Base-by-base conservation (phyloP, 2,888 invertebrate genomes). In the Druceiella hillmani region DNA sequence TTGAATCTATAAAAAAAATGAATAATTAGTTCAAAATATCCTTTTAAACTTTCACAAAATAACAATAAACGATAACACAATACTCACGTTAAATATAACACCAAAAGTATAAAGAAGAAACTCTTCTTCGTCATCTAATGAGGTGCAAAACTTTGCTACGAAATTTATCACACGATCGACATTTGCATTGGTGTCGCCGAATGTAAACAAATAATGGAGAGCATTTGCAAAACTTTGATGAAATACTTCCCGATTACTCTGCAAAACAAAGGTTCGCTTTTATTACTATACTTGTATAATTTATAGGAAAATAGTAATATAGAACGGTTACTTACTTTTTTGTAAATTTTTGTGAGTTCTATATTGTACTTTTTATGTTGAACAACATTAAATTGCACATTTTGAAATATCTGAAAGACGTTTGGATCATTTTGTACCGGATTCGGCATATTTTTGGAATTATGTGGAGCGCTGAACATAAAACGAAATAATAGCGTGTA, bases 91-190 rank as follows among this genome's bases (percentile, higher is more conserved):
- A 50, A 83, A 69, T 33, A 83, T 64, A 48, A 79, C 79, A 17
- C 76, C 65, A 55, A 83, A 78, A 20, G 83, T 63, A 36, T 73
- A 72, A 43, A 63, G 56, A 9, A 83, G 52, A 48, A 85, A 76
- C 9, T 70, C 70, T 14, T 74, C 72, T 25, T 76, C 75, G 26
- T 69, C 66, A 47, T 76, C 72, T 14, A 81, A 66, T 0, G 78
- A 74, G 2, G 77, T 73, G 30, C 79, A 75, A 59, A 85, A 87
- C 44, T 79, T 81, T 1, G 84, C 79, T 14, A 81, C 78, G 64
- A 86, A 88, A 42, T 79, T 71, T 2, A 88, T 62, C 0, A 78
- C 76, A 22, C 81, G 68, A 50, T 84, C 80, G 1, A 86, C 79
- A 51, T 76, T 76, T 5, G 79, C 75, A 54, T 83, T 81, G 9